These are phyloP conservation scores for Philereme transversata DNA, from an alignment of 2,888 invertebrate genomes.

Conservation along the genomic window DNA sequence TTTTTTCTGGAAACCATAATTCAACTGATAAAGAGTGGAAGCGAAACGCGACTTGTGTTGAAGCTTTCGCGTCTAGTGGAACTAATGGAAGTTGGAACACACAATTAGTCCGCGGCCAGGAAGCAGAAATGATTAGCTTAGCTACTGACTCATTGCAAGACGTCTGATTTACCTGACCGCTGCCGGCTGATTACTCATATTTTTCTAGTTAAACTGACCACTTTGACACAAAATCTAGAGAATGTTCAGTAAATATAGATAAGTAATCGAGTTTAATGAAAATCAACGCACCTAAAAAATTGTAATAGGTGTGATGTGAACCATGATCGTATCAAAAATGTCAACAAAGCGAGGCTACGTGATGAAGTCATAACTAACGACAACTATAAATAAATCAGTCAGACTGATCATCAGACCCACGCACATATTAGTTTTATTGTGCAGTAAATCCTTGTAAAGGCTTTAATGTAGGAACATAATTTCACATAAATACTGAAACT, in stretches of 20 bases:
- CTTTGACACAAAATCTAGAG: slow-evolving; percentile 26
- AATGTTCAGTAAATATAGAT: slow-evolving; percentile 26
- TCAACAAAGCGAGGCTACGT: slow-evolving; percentile 53
- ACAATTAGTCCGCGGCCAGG: slow-evolving; percentile 72
- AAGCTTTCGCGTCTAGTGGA: slow-evolving; percentile 68
- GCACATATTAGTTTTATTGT: slow-evolving; percentile 59
- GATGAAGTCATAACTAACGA: slow-evolving; percentile 76
- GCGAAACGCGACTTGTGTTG: slow-evolving; percentile 53
- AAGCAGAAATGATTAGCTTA: slow-evolving; percentile 69
- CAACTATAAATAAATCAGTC: slow-evolving; percentile 65
- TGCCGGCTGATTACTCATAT: slow-evolving; percentile 50
- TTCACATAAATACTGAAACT: slow-evolving; percentile 19
- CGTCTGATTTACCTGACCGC: slow-evolving; percentile 57
- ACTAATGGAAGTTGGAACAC: slow-evolving; percentile 61
- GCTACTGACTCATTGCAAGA: slow-evolving; percentile 63
- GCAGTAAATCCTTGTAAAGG: slow-evolving; percentile 41
- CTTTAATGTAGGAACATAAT: slow-evolving; percentile 33
- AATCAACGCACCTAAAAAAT: slow-evolving; percentile 34
- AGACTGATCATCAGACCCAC: slow-evolving; percentile 52
- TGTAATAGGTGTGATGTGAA: slow-evolving; percentile 39
- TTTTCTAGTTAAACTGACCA: slow-evolving; percentile 44
- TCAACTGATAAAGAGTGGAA: slow-evolving; percentile 50
- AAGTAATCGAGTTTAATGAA: slow-evolving; percentile 25
- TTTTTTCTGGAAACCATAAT: slow-evolving; percentile 12
- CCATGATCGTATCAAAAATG: slow-evolving; percentile 48